Base-by-base conservation (phyloP, 2,113 vertebrate genomes). In the Chionomys nivalis region DNA sequence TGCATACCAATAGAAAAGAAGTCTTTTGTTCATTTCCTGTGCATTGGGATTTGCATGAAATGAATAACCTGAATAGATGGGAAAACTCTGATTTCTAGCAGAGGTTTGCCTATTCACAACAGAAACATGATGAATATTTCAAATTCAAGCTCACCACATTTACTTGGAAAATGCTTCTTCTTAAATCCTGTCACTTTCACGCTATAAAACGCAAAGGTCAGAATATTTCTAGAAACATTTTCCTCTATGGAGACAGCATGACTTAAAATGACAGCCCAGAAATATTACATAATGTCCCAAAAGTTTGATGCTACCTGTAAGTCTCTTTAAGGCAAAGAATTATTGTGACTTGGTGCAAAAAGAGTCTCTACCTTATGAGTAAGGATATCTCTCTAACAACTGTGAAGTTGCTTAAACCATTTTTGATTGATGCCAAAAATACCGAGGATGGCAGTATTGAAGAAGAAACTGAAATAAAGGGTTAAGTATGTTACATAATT, bases 21-120 rank as follows among this genome's bases (percentile, higher is more conserved):
- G 55, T 89, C 81, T 90, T 96, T 97, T 97, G 93, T 97, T 96
- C 96, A 95, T 95, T 95, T 97, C 63, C 72, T 87, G 89, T 83
- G 89, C 91, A 93, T 86, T 96, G 94, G 78, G 92, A 97, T 97
- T 97, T 97, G 96, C 97, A 97, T 97, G 81, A 95, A 97, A 96
- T 97, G 95, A 98, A 96, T 93, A 93, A 93, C n/a, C 72, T 96
- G 88, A 96, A 96, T 94, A 96, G 95, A 91, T 44, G 5, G 91
- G 95, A 68, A 91, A 87, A 93, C 89, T 94, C 92, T 93, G 95
- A 94, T 97, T 97, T 97, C 96, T 87, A 96, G 89, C 77, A 89
- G 55, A 90, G 75, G 58, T 81, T 93, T 97, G 90, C 42, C 89
- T 96, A 92, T 96, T 97, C 95, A 97, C 58, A 97, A 95, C 81